Base-by-base conservation (phyloP, 2,797 vertebrate species). In the Enteromius unitaeniatus region DNA sequence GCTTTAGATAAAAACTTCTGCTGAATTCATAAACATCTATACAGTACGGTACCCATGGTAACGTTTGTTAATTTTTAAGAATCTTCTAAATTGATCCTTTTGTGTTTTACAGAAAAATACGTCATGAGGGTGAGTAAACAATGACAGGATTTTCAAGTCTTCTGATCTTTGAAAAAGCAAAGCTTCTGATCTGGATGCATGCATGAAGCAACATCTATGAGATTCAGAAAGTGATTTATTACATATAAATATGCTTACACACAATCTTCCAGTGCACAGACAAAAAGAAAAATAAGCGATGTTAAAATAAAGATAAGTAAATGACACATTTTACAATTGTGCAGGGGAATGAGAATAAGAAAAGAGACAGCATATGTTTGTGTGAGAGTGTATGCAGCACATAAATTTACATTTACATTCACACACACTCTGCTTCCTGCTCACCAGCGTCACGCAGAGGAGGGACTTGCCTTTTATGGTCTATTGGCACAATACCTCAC, bases 401-500 rank as follows among this genome's bases (percentile, higher is more conserved):
- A 60, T 64, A 31, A 13, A 64, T 64, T 64, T 19, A 77, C 42
- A 82, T 55, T 53, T 14, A 47, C 45, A 47, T 17, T 6, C 79
- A 78, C 79, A 78, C n/a, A 26, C 74, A 49, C 21, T 2, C 14
- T n/a, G 83, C 89, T 79, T 87, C 79, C 76, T 73, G 15, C 23
- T 42, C 4, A 4, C 79, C 92, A 93, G 93, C 89, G 91, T 93
- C n/a, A 84, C n/a, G 0, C 47, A 51, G 82, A 76, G 90, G 95
- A 89, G 73, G 93, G 87, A 84, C 89, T 14, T 78, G 73, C 84
- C 89, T 87, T 85, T 83, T 86, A 85, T 86, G 83, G 88, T 93
- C 90, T 92, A 87, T 93, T 93, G 89, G 92, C 90, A 87, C 88
- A 91, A 90, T 87, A 91, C 91, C 92, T 95, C 95, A 94, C 94